Evolutionary conservation across 2,113 vertebrate genomes (phyloP).

Genomic region (Pterocles gutturalis): DNA sequence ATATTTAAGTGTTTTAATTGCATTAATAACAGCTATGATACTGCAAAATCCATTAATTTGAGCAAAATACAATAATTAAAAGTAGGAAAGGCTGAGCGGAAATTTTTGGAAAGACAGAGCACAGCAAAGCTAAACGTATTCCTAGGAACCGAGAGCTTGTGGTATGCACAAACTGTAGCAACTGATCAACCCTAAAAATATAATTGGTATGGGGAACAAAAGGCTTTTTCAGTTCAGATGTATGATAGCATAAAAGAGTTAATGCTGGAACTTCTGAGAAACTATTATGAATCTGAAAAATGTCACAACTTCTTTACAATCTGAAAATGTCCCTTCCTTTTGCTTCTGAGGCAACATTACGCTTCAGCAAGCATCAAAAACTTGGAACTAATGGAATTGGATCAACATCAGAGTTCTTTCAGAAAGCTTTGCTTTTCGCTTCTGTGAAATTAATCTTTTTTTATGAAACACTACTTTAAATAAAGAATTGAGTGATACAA

Average conservation of each 20-base stretch:
- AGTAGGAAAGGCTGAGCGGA: background rate
- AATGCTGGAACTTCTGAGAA: conserved; percentile 38
- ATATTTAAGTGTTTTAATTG: background rate
- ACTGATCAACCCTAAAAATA: background rate
- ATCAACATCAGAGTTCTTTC: conserved; percentile 40
- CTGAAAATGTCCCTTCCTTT: background rate
- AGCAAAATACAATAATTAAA: background rate
- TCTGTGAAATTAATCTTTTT: conserved; percentile 30
- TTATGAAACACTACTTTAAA: conserved; percentile 41
- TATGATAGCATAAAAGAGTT: background rate
- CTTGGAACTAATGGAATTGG: conserved; percentile 29
- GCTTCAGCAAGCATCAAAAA: background rate
- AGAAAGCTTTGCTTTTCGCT: conserved; percentile 3
- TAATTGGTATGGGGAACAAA: conserved; percentile 20
- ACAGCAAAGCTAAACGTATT: background rate
- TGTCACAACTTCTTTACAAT: conserved; percentile 24
- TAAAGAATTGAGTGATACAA: background rate
- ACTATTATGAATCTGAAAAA: conserved; percentile 38
- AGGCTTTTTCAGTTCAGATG: background rate
- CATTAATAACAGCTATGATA: background rate
- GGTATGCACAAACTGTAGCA: background rate
- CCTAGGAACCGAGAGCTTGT: background rate
- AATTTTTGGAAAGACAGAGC: background rate
- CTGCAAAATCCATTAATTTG: background rate
- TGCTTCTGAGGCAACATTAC: background rate